phyloP scores from a whole-genome alignment of 2,113 vertebrate genomes.

The Vulpes lagopus region DNA sequence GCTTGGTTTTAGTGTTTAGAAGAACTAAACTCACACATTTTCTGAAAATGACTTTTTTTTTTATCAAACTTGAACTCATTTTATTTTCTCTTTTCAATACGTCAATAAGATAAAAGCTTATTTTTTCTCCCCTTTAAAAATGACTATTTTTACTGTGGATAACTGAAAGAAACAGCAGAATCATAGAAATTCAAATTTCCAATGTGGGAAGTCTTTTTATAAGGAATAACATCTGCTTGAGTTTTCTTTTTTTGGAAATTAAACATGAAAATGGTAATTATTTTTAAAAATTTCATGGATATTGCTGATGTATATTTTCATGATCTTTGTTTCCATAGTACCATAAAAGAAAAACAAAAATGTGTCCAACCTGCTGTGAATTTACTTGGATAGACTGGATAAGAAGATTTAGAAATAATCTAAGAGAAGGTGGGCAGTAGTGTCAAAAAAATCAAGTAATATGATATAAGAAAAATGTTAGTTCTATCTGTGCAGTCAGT shows the following conservation, averaged over 20 bases:
- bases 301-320: background rate
- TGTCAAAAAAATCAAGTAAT: background rate
- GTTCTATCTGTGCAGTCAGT: background rate
- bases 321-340: background rate
- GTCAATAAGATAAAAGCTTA: constrained; percentile 23
- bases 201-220: background rate
- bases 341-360: background rate
- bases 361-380: background rate
- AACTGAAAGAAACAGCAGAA: constrained; percentile 3
- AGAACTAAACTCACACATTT: constrained; percentile 37
- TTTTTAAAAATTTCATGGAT: background rate
- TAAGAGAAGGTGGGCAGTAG: background rate
- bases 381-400: background rate
- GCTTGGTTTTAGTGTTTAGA: background rate
- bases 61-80: constrained; percentile 25
- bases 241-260: background rate
- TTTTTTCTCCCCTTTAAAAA: background rate
- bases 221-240: constrained; percentile 31
- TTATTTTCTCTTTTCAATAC: constrained; percentile 26
- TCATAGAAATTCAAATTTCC: constrained; percentile 41
- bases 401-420: background rate
- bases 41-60: constrained; percentile 47
- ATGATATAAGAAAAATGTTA: background rate
- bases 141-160: background rate
- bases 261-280: constrained; percentile 9